Conservation (phyloP, 2,888 invertebrate species). For the Suillia variegata region DNA sequence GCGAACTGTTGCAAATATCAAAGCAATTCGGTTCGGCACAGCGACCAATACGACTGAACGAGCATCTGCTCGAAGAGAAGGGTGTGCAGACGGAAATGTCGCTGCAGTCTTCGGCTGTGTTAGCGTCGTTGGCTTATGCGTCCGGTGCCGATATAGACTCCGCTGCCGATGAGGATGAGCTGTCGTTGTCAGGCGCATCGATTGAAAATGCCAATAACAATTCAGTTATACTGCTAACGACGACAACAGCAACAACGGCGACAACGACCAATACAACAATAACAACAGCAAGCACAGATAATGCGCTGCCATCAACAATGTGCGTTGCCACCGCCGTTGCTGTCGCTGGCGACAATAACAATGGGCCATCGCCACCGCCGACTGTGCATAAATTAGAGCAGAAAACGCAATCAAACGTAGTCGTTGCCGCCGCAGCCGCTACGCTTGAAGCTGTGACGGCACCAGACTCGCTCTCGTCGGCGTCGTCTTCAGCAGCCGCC, state of each 20-base stretch:
- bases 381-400: slow-evolving; percentile 21
- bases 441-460: slow-evolving; percentile 1
- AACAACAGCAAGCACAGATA: slow-evolving; percentile 25
- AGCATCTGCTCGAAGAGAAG: slow-evolving; percentile 67
- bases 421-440: no score
- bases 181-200: slow-evolving; percentile 52
- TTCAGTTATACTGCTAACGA: slow-evolving; percentile 43
- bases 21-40: slow-evolving; percentile 71
- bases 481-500: no score
- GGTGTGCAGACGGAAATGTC: slow-evolving; percentile 72
- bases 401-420: no score
- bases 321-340: no score
- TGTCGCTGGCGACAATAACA: slow-evolving; percentile 44
- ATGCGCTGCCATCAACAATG: slow-evolving; percentile 27
- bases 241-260: slow-evolving; percentile 21
- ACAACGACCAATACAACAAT: slow-evolving; percentile 23
- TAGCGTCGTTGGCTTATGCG: no score
- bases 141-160: slow-evolving; percentile 44
- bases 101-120: no score
- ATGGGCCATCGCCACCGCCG: slow-evolving; percentile 46
- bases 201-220: slow-evolving; percentile 55
- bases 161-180: slow-evolving; percentile 49
- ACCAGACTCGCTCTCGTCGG: no score
- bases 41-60: slow-evolving; percentile 61
- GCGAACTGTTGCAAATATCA: slow-evolving; percentile 84